Evolutionary conservation across 2,888 invertebrate species (phyloP).

Genomic region (Pollenia labialis): DNA sequence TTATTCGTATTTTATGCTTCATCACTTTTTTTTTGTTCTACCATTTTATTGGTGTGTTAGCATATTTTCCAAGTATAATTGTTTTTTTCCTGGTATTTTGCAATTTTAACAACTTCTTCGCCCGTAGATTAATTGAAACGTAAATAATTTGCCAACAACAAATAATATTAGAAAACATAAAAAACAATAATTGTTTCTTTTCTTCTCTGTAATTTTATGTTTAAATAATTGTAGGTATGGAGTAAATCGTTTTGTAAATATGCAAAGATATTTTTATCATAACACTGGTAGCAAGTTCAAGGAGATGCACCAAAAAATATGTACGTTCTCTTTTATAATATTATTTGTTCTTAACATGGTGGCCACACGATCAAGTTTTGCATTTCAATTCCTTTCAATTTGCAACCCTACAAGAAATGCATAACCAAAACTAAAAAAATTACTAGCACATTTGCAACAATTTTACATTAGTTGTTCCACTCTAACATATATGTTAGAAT

Average conservation of each 20-base stretch:
- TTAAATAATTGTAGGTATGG: background rate
- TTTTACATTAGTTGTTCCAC: no score
- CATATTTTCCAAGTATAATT: slow-evolving; percentile 16
- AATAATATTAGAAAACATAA: background rate
- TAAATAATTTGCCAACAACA: slow-evolving; percentile 32
- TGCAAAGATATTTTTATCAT: background rate
- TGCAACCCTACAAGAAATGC: no score
- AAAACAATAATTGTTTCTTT: slow-evolving; percentile 7
- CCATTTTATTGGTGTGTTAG: background rate
- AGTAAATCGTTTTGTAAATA: slow-evolving; percentile 9
- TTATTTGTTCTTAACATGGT: background rate
- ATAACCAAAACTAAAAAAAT: no score
- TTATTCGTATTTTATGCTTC: background rate
- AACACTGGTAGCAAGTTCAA: no score
- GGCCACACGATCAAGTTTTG: no score
- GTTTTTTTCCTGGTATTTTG: slow-evolving; percentile 22
- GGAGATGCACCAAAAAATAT: no score
- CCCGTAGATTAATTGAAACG: slow-evolving; percentile 45
- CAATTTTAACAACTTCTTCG: slow-evolving; percentile 34
- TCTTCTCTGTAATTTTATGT: slow-evolving; percentile 4
- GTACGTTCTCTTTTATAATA: no score
- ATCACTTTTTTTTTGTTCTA: background rate
- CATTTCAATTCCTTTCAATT: no score
- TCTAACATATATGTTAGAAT: no score
- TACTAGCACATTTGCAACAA: no score